A percentile compares a stretch with the other conserved stretches of the same genome.
These are phyloP conservation scores for Trachurus trachurus DNA, from an alignment of 2,797 vertebrate species.

Conservation along the genomic window DNA sequence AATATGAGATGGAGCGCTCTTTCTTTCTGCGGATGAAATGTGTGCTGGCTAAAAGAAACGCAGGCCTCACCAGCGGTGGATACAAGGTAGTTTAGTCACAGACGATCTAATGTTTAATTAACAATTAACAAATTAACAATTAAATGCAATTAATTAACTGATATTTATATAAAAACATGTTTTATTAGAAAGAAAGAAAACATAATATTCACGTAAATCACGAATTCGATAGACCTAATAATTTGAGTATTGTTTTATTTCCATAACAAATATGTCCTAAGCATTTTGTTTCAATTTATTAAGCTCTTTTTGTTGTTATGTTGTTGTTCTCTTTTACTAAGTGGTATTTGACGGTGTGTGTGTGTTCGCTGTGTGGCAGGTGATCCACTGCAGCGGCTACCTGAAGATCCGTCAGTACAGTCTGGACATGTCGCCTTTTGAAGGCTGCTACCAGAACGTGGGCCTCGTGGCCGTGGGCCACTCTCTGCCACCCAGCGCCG, in stretches of 20 bases:
- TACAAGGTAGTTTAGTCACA: slow-evolving; percentile 90
- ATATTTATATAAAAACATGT: background rate
- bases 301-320: too few relatives aligned
- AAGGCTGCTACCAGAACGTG: slow-evolving; percentile 99
- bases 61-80: slow-evolving; percentile 96
- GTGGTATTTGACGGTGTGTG: background rate
- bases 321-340: too few relatives aligned
- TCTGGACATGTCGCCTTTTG: slow-evolving; percentile 98
- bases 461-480: slow-evolving; percentile 98
- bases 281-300: too few relatives aligned
- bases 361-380: slow-evolving; percentile 77
- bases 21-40: slow-evolving; percentile 99
- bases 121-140: background rate
- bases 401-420: slow-evolving; percentile 99
- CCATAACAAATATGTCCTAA: too few relatives aligned
- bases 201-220: too few relatives aligned
- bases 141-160: background rate
- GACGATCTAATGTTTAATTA: background rate
- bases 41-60: slow-evolving; percentile 97
- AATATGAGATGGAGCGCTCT: slow-evolving; percentile 96
- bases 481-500: slow-evolving; percentile 96
- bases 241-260: background rate
- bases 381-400: slow-evolving; percentile 99
- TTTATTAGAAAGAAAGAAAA: background rate
- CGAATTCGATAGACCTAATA: too few relatives aligned